Evolutionary conservation across 2,113 vertebrate species (phyloP).

Genomic region (Podocnemis expansa): DNA sequence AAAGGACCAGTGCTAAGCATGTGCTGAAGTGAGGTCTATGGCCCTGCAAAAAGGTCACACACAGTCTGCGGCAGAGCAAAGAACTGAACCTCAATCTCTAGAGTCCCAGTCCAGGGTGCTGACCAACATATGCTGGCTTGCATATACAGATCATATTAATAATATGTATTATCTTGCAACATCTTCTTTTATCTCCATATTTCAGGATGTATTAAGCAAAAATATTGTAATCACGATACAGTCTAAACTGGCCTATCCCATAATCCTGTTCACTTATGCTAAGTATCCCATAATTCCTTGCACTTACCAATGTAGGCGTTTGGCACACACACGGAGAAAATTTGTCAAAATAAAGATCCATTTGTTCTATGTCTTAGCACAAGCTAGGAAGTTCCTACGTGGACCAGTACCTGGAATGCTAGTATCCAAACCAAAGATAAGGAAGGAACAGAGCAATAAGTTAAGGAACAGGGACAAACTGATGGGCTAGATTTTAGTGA

Average conservation of each 20-base stretch:
- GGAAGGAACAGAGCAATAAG: not conserved
- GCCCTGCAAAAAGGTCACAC: not conserved
- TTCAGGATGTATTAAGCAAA: not conserved
- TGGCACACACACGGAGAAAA: not conserved
- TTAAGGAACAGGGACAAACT: not conserved
- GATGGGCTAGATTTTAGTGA: not conserved
- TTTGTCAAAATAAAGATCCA: not conserved
- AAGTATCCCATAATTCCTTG: not conserved
- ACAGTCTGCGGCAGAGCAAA: fast-evolving
- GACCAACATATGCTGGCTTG: not conserved
- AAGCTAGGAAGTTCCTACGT: not conserved
- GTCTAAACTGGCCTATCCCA: not conserved
- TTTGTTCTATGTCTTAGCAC: not conserved
- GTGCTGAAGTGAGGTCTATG: not conserved
- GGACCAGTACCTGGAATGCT: not conserved
- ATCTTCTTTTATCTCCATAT: not conserved
- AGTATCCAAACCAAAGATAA: not conserved
- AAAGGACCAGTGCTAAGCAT: not conserved
- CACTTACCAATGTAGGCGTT: not conserved
- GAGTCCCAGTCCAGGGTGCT: fast-evolving
- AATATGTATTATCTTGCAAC: not conserved
- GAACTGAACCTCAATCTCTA: not conserved
- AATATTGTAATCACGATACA: not conserved
- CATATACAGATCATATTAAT: not conserved
- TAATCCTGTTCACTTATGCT: not conserved